A percentile compares a stretch with the other conserved stretches of the same genome.
Conservation (phyloP, 2,113 vertebrate species). For the Cynoglossus semilaevis region DNA sequence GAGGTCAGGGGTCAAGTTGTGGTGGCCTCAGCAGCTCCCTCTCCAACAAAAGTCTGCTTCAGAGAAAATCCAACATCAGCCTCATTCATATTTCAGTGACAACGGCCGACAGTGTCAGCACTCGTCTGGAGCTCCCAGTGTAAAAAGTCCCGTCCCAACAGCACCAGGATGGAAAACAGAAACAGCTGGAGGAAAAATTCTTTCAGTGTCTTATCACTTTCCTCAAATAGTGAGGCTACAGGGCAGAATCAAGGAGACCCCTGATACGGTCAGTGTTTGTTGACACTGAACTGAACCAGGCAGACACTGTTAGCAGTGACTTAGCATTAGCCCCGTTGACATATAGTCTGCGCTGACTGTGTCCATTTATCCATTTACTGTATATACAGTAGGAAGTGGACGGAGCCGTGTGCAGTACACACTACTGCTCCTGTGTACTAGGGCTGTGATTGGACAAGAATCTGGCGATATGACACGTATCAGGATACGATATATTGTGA, state of each 20-base stretch:
- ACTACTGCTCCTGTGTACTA: too few species aligned
- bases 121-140: constrained; percentile 29
- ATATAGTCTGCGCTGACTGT: too few species aligned
- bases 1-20: constrained; percentile 61
- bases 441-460: too few species aligned
- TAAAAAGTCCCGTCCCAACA: constrained; percentile 31
- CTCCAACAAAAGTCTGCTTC: constrained; percentile 63
- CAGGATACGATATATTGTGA: too few species aligned
- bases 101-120: constrained; percentile 52
- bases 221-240: constrained; percentile 21
- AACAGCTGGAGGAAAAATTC: constrained; percentile 49
- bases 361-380: too few species aligned
- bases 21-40: constrained; percentile 38
- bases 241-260: background rate
- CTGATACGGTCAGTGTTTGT: background rate
- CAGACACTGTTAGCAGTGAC: too few species aligned
- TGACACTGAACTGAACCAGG: background rate
- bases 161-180: constrained; percentile 43
- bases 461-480: too few species aligned
- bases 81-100: constrained; percentile 53
- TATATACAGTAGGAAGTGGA: too few species aligned
- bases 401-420: too few species aligned
- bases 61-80: constrained; percentile 25
- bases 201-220: constrained; percentile 56
- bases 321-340: too few species aligned